phyloP scores from a whole-genome alignment of 1,140 invertebrate genomes.

The Chrysopa pallens region DNA sequence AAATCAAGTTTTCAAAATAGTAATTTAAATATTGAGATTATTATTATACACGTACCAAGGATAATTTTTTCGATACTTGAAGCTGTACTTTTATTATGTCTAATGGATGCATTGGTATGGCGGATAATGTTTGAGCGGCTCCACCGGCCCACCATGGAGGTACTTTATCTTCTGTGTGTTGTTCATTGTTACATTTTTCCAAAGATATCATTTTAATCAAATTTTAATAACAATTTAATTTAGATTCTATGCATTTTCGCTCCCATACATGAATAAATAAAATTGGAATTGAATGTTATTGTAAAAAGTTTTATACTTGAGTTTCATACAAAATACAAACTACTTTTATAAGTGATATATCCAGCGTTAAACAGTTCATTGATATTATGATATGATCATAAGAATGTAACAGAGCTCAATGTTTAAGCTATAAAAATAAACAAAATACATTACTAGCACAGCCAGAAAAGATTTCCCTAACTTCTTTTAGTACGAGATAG shows the following conservation, averaged over 20 bases:
- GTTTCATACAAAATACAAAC: no score
- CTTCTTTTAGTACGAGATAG: no score
- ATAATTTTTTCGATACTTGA: conserved; percentile 87
- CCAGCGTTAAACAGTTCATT: no score
- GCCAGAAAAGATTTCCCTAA: no score
- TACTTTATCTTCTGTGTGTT: conserved; percentile 25
- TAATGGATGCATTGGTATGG: conserved; percentile 91
- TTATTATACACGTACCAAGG: conserved; percentile 48
- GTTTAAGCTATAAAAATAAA: no score
- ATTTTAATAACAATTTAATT: neutral
- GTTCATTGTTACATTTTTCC: neutral
- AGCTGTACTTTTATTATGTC: conserved; percentile 96
- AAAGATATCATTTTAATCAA: neutral
- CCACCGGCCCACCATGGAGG: conserved; percentile 93
- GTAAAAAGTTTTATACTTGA: neutral
- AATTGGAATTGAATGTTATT: neutral
- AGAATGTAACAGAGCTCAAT: no score
- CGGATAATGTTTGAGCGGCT: conserved; percentile 85
- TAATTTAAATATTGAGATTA: no score
- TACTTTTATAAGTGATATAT: no score
- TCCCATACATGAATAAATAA: conserved; percentile 1
- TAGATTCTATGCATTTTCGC: neutral
- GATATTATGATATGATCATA: no score
- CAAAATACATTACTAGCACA: no score
- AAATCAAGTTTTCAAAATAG: no score